Conservation (phyloP, 2,113 vertebrate species). For the Tor tambroides region DNA sequence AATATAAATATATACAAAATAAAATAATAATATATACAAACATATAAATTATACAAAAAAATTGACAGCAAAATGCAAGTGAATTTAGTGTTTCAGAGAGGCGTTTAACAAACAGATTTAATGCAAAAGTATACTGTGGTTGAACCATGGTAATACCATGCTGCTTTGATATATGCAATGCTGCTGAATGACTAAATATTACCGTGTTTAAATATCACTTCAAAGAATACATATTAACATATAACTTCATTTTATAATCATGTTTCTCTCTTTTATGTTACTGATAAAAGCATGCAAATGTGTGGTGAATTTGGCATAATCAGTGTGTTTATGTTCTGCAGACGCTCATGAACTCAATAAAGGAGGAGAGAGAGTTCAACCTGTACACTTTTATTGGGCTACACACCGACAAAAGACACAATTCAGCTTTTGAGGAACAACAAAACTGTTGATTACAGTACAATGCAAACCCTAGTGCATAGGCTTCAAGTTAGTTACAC, state of each 20-base stretch:
- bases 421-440: slow-evolving; percentile 77
- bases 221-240: not conserved
- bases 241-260: not conserved
- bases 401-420: slow-evolving; percentile 83
- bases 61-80: too few relatives aligned
- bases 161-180: too few relatives aligned
- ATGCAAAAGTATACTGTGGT: too few relatives aligned
- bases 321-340: not conserved
- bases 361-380: slow-evolving; percentile 61
- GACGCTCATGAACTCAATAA: not conserved
- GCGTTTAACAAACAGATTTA: not conserved
- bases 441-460: slow-evolving; percentile 77
- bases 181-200: not conserved
- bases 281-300: not conserved
- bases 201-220: not conserved
- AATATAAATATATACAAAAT: too few relatives aligned
- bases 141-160: not conserved
- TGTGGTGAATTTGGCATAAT: not conserved
- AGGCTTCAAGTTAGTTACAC: slow-evolving; percentile 63
- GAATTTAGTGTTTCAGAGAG: not conserved
- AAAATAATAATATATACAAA: too few relatives aligned
- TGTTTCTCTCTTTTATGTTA: not conserved
- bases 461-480: slow-evolving; percentile 78
- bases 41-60: too few relatives aligned
- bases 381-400: slow-evolving; percentile 87